Percentiles rank a stretch among this genome's conserved stretches.
Conservation (phyloP, 2,888 invertebrate genomes). For the Norana najaformis region DNA sequence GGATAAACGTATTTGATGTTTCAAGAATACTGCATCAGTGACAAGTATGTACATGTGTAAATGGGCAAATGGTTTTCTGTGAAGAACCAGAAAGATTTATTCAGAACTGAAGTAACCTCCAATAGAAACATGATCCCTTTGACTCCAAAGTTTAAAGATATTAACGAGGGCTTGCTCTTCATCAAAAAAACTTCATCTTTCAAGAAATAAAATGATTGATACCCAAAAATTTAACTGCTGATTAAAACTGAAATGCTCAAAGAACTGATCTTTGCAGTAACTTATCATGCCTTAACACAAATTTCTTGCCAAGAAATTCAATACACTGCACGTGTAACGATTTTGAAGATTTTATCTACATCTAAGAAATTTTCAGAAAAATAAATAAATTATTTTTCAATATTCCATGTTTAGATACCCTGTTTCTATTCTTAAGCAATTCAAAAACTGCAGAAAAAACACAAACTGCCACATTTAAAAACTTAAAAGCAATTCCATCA, state of each 20-base stretch:
- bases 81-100: not conserved
- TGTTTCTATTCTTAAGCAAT: not conserved
- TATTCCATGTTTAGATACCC: not conserved
- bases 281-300: not conserved
- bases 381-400: not conserved
- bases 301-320: not conserved
- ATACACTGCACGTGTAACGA: no score
- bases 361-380: not conserved
- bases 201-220: not conserved
- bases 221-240: not conserved
- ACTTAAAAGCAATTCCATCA: not conserved
- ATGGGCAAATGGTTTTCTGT: not conserved
- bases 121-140: not conserved
- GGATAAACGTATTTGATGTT: not conserved
- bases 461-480: not conserved
- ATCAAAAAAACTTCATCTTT: not conserved
- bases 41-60: not conserved
- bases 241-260: not conserved
- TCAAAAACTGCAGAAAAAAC: not conserved
- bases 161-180: not conserved
- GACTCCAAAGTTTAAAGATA: not conserved
- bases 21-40: not conserved
- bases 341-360: not conserved
- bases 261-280: not conserved
- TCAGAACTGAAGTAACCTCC: not conserved